These are phyloP conservation scores for Sipunculus nudus DNA, from an alignment of 2,888 invertebrate genomes.

Conservation along the genomic window DNA sequence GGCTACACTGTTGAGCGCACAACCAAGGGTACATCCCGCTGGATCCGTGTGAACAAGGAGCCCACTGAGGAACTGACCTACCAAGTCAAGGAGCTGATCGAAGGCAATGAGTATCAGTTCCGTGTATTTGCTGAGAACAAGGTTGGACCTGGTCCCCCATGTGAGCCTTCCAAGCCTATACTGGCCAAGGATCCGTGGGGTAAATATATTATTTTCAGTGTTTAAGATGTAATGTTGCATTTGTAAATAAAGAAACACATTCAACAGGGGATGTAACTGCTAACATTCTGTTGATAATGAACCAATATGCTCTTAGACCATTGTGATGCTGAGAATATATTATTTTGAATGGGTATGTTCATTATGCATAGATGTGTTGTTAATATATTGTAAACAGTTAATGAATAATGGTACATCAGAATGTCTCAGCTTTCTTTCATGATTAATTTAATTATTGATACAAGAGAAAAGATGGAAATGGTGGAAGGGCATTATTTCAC, in stretches of 20 bases:
- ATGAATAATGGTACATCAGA: no score
- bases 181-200: constrained; percentile 48
- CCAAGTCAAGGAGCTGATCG: constrained; percentile 50
- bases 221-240: no score
- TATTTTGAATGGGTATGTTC: no score
- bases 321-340: no score
- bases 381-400: no score
- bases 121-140: constrained; percentile 64
- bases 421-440: background rate
- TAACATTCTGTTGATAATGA: constrained; percentile 2
- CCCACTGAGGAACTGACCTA: constrained; percentile 36
- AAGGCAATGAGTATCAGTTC: constrained; percentile 71
- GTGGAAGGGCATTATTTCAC: no score
- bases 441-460: background rate
- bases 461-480: background rate
- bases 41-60: constrained; percentile 76
- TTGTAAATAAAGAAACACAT: no score
- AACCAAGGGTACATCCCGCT: constrained; percentile 75
- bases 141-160: constrained; percentile 72
- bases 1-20: constrained; percentile 70
- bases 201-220: constrained; percentile 31
- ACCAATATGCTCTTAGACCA: background rate
- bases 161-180: constrained; percentile 32
- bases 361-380: no score
- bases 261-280: no score